Evolutionary conservation across 2,888 invertebrate species (phyloP).

Genomic region (Cephus runcator): DNA sequence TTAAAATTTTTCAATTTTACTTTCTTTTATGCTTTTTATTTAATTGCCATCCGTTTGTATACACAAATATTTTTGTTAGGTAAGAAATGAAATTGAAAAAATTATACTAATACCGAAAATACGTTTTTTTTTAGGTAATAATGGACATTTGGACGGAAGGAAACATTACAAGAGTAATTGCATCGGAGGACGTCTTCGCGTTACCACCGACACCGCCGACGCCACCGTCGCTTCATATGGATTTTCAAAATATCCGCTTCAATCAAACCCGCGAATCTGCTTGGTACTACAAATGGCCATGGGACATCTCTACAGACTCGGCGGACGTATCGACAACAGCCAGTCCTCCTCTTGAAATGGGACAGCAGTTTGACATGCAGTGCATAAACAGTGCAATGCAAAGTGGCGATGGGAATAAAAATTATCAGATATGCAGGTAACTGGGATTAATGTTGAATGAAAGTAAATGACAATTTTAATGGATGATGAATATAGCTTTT

Average conservation of each 20-base stretch:
- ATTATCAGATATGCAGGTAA: constrained; percentile 38
- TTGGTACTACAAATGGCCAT: constrained; percentile 32
- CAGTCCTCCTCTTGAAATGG: constrained; percentile 14
- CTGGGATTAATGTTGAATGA: neutral
- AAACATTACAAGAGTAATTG: constrained; percentile 11
- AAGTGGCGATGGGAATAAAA: constrained; percentile 31
- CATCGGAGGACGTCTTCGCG: constrained; percentile 32
- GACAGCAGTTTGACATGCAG: constrained; percentile 5
- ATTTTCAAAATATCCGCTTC: constrained; percentile 26
- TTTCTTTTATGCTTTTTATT: neutral
- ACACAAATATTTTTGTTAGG: neutral
- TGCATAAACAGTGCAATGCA: constrained; percentile 17
- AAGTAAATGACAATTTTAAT: neutral
- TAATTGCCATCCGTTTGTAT: neutral
- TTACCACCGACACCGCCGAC: constrained; percentile 38
- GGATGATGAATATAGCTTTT: neutral
- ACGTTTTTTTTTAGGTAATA: neutral
- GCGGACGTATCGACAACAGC: neutral
- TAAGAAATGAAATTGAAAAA: neutral
- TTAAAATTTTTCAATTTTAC: neutral
- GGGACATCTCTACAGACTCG: constrained; percentile 19
- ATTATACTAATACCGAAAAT: neutral
- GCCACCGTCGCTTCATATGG: constrained; percentile 27
- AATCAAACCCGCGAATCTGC: constrained; percentile 26
- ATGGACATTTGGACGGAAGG: constrained; percentile 16